Base-by-base conservation (phyloP, 2,888 invertebrate species). In the Octodonta nipae region DNA sequence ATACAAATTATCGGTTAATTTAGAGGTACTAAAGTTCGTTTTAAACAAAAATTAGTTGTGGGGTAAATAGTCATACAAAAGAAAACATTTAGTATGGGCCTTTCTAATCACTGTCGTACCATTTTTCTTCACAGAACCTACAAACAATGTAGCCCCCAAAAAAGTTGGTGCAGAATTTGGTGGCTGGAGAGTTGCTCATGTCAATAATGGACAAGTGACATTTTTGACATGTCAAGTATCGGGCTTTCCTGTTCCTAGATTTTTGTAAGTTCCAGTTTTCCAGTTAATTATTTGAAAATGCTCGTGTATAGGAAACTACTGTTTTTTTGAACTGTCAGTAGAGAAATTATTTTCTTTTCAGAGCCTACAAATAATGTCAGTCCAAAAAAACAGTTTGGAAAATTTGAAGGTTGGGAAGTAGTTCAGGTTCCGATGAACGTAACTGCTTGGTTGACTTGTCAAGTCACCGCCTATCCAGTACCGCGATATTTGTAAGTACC, bases 201-300 rank as follows among this genome's bases (percentile, higher is more conserved):
- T 74, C 49, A 58, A 61, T 30, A 54, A 58, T 50, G 60, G 54
- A 37, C 56, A 60, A 43, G 63, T 66, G 45, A 71, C 72, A 43
- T 76, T 74, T 58, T 62, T 81, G 56, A 70, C 73, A 45, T 80
- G 79, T 60, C 73, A 75, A 58, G 71, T 76, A 43, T 72, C 74
- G 54, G 76, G 74, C 51, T 78, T 67, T 56, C 80, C 80, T 38
- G 71, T 71, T 42, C 79, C 79, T 40, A 52, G 71, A 47, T 76
- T 70, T 69, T 73, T 75, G 79, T 79, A 73, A 69, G 71, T 70
- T 26, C n/a, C n/a, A n/a, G n/a, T n/a, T n/a, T n/a, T n/a, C n/a
- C n/a, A n/a, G n/a, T n/a, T n/a, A n/a, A n/a, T n/a, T n/a, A n/a
- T n/a, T n/a, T n/a, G n/a, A n/a, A n/a, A n/a, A n/a, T n/a, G n/a